These are phyloP conservation scores for Sipha maydis DNA, from an alignment of 2,888 invertebrate genomes.

Conservation along the genomic window DNA sequence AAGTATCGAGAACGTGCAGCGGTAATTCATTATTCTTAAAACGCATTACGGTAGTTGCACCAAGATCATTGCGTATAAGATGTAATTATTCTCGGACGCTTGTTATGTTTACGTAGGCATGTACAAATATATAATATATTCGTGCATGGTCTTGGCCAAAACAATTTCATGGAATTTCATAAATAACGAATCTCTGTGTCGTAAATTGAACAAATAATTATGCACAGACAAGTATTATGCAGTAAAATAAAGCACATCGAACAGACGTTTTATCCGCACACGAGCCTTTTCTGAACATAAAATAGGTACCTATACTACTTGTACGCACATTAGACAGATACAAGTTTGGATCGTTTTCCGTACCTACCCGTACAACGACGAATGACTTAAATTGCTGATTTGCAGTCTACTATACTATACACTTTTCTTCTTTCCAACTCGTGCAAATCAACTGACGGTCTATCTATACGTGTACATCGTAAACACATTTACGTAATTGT, in stretches of 20 bases:
- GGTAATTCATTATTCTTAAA: conserved; percentile 21
- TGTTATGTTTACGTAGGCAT: not conserved
- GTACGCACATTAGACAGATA: not conserved
- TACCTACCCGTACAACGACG: not conserved
- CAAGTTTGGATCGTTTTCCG: conserved; percentile 34
- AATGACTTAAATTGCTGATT: conserved; percentile 17
- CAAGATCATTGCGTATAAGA: not conserved
- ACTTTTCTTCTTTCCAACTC: not conserved
- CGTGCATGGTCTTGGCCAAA: not conserved
- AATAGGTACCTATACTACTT: not conserved
- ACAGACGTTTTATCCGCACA: not conserved
- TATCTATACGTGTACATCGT: not conserved
- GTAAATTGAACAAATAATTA: not conserved
- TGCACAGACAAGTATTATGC: not conserved
- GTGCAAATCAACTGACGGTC: conserved; percentile 7
- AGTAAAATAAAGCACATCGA: not conserved
- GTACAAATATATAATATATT: too few species aligned
- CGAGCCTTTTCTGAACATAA: not conserved
- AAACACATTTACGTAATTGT: not conserved
- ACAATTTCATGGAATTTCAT: not conserved
- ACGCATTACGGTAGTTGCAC: conserved; percentile 14
- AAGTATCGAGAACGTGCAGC: not conserved
- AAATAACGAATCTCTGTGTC: too few species aligned
- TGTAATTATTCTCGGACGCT: not conserved
- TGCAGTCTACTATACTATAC: not conserved